Conservation (phyloP, 1,140 invertebrate genomes). For the Zaprionus camerounensis region DNA sequence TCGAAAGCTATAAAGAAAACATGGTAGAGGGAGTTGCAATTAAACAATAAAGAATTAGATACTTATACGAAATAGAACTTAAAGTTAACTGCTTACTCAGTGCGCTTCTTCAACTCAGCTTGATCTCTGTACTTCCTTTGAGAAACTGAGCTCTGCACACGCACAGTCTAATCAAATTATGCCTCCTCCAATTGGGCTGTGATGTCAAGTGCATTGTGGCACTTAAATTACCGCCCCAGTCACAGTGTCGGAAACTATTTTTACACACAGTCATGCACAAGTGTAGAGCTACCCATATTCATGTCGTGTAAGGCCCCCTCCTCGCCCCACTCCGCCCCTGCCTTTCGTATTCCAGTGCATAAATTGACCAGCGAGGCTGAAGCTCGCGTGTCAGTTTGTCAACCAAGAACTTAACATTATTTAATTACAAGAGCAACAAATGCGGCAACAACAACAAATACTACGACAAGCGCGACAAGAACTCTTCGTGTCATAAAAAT, state of each 20-base stretch:
- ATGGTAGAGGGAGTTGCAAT: neutral
- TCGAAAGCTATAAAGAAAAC: neutral
- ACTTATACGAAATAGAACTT: conserved; percentile 4
- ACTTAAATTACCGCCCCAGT: conserved; percentile 40
- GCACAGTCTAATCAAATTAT: conserved; percentile 46
- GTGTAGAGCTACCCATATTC: conserved; percentile 32
- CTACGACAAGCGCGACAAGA: conserved; percentile 61
- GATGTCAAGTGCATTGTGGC: conserved; percentile 56
- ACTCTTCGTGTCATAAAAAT: conserved; percentile 76
- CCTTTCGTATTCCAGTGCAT: neutral
- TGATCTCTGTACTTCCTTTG: conserved; percentile 27
- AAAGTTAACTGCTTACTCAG: conserved; percentile 11
- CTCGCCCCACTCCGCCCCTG: neutral
- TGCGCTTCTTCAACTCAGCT: conserved; percentile 7
- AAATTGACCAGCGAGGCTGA: conserved; percentile 38
- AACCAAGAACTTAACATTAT: conserved; percentile 69
- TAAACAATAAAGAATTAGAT: neutral
- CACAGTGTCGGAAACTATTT: conserved; percentile 53
- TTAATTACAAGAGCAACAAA: conserved; percentile 66
- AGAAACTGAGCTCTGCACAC: conserved; percentile 23
- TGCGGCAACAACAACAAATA: conserved; percentile 44
- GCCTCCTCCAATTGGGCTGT: conserved; percentile 34
- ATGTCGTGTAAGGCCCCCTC: conserved; percentile 23
- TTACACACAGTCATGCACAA: conserved; percentile 37
- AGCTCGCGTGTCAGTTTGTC: conserved; percentile 73